phyloP scores from a whole-genome alignment of 2,888 invertebrate species.

The Crossocerus cetratus region DNA sequence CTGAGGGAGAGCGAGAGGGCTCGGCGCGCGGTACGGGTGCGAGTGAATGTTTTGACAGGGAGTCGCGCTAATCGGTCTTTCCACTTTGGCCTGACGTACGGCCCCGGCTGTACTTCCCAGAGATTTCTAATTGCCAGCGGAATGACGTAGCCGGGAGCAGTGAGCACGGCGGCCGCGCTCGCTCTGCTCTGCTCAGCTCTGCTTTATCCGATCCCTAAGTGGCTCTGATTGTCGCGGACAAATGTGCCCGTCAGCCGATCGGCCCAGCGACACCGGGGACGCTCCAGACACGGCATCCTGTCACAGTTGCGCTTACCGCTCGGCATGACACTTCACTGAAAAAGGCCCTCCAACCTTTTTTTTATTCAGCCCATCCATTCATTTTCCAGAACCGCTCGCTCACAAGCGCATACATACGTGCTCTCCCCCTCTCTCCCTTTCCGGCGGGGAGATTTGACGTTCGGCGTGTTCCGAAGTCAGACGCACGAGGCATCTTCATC shows the following conservation, averaged over 20 bases:
- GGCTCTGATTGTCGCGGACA: slow-evolving; percentile 56
- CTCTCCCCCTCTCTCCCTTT: neutral
- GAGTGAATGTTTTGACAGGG: slow-evolving; percentile 73
- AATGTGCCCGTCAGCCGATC: slow-evolving; percentile 42
- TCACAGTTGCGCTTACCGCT: no score
- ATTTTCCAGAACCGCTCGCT: no score
- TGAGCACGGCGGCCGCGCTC: no score
- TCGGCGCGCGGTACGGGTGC: slow-evolving; percentile 45
- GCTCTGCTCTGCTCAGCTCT: no score
- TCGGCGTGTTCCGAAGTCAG: neutral
- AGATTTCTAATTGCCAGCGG: slow-evolving; percentile 57
- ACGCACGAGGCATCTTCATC: neutral
- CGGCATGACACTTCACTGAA: neutral
- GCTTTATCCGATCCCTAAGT: slow-evolving; percentile 37
- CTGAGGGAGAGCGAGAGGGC: slow-evolving; percentile 14
- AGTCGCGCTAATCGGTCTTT: slow-evolving; percentile 74
- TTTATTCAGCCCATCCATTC: neutral
- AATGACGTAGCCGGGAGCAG: slow-evolving; percentile 8
- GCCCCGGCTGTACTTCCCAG: slow-evolving; percentile 39
- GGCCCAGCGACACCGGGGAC: neutral
- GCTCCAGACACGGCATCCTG: neutral
- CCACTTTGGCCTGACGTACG: slow-evolving; percentile 65
- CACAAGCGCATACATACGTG: neutral
- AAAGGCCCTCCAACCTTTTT: neutral
- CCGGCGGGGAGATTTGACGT: no score